phyloP scores from a whole-genome alignment of 2,888 invertebrate species.

The Melangyna quadrimaculata region DNA sequence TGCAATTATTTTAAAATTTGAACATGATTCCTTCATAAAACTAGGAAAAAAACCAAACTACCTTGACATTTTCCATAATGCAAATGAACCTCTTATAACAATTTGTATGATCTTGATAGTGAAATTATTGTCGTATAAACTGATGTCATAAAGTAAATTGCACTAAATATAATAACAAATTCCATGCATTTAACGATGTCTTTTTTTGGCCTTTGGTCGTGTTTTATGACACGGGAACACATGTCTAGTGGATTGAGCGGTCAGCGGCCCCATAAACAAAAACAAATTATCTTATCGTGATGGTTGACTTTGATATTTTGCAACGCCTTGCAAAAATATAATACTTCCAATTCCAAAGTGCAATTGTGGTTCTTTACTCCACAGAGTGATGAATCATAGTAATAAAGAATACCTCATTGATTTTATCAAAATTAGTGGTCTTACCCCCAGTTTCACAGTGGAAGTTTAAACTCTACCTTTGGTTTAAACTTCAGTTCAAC shows the following conservation, averaged over 20 bases:
- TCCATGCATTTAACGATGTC: not conserved
- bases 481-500: no score
- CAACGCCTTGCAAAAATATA: not conserved
- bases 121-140: not conserved
- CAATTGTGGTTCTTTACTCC: not conserved
- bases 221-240: slow-evolving; percentile 1
- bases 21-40: not conserved
- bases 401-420: not conserved
- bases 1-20: not conserved
- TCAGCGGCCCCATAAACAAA: not conserved
- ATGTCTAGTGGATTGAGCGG: not conserved
- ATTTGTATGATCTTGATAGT: slow-evolving; percentile 8
- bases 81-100: not conserved
- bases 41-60: not conserved
- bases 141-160: not conserved
- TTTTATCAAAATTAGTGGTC: not conserved
- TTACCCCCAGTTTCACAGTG: no score
- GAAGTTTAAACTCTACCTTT: no score
- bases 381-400: not conserved
- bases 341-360: not conserved
- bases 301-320: not conserved
- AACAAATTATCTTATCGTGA: slow-evolving; percentile 1
- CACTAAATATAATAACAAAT: not conserved
- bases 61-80: not conserved
- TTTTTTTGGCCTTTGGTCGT: not conserved